These are phyloP conservation scores for Parazoanthus darwini DNA, from an alignment of 92 coral and sea anemone genomes.

Conservation along the genomic window DNA sequence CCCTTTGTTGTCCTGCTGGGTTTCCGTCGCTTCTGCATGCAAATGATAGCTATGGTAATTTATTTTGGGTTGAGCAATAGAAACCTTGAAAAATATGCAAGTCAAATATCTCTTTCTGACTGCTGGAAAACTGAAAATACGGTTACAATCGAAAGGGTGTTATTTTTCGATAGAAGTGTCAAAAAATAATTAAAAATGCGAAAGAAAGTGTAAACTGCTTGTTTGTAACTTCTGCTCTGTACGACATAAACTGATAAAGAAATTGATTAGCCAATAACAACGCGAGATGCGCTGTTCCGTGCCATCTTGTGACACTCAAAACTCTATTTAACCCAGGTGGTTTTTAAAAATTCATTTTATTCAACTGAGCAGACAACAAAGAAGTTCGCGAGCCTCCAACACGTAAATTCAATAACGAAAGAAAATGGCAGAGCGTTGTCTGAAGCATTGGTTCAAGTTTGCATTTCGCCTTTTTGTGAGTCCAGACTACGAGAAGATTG, in stretches of 20 bases:
- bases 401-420: neutral
- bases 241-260: neutral
- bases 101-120: no score
- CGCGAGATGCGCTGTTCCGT: neutral
- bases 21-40: neutral
- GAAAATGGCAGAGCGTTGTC: constrained; percentile 63
- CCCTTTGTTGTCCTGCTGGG: neutral
- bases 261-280: neutral
- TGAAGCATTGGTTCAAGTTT: constrained; percentile 79
- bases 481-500: constrained; percentile 72
- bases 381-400: no score
- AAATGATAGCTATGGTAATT: no score
- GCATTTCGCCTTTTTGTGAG: constrained; percentile 81
- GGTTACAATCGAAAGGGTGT: no score
- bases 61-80: no score
- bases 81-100: no score
- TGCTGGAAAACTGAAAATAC: no score
- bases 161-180: no score
- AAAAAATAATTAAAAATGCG: neutral
- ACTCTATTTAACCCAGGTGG: neutral
- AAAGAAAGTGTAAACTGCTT: neutral
- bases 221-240: neutral
- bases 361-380: constrained; percentile 15
- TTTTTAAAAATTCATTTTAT: neutral
- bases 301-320: neutral